A percentile compares a stretch with the other conserved stretches of the same genome.
phyloP scores from a whole-genome alignment of 37 sponge, comb jelly and placozoan species.

The Aplysina aerophoba region DNA sequence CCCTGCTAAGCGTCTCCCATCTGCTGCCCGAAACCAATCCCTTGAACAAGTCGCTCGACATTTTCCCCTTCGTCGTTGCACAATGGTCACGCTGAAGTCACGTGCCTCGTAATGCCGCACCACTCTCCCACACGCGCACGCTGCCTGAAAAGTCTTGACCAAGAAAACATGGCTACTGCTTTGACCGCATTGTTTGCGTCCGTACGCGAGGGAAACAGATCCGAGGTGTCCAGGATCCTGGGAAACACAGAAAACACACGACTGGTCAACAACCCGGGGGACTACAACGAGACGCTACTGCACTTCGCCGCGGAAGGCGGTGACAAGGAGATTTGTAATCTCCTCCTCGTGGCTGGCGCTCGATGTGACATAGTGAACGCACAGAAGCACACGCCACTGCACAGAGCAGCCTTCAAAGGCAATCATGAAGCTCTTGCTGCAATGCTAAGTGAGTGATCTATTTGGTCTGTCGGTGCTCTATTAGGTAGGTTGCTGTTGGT shows the following conservation, averaged over 20 bases:
- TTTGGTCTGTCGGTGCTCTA: no score
- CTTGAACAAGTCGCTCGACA: no score
- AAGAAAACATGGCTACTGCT: no score
- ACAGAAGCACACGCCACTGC: conserved; percentile 18
- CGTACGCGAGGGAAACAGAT: neutral
- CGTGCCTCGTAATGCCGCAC: no score
- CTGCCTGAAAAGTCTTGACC: no score
- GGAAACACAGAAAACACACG: neutral
- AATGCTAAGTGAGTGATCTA: neutral
- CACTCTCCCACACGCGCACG: no score
- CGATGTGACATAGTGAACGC: conserved; percentile 10
- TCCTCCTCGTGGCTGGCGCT: conserved; percentile 13
- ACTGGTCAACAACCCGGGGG: conserved; percentile 23
- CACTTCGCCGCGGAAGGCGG: conserved; percentile 25
- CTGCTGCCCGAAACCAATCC: no score
- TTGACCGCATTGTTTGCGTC: conserved; percentile 5
- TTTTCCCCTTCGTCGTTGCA: no score
- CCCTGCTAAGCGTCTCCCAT: conserved; percentile 30
- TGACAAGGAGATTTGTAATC: neutral
- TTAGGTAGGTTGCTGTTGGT: no score
- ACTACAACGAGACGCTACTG: conserved; percentile 18
- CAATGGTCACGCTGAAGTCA: no score
- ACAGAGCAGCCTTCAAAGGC: conserved; percentile 25
- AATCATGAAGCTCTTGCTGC: neutral
- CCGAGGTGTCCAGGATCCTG: neutral